Base-by-base conservation (phyloP, 2,113 vertebrate species). In the Lophochroa leadbeateri region DNA sequence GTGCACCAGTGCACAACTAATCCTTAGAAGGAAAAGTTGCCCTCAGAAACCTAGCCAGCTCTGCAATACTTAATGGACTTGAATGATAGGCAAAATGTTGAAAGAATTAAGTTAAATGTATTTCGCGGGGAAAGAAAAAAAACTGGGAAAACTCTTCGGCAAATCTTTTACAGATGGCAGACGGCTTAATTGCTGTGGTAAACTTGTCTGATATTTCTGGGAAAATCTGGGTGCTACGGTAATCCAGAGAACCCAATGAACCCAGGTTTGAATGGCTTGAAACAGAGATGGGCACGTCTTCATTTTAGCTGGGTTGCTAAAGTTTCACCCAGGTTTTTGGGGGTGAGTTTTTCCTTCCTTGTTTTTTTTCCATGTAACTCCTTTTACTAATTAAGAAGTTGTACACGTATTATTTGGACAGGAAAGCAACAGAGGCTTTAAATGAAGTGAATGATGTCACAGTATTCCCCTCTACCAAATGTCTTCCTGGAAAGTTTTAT, bases 121-220 rank as follows among this genome's bases (percentile, higher is more conserved):
- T 92, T 97, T 96, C 2, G 6, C 11, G 5, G 47, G 12, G 33
- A 6, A 16, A 17, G 2, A 19, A 19, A 76, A 61, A 89, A 65
- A 88, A 80, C 92, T 91, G 87, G 94, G 93, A 58, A 95, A 94
- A 82, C 79, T 95, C 83, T 72, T 43, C 92, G 97, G 94, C 88
- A 91, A 97, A 95, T 93, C 81, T 96, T 94, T 95, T 81, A 69
- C 97, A 97, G 97, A 97, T 95, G 97, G 97, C 85, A 98, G 98
- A 98, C 97, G 63, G 96, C 72, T 97, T 97, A 97, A 98, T 97
- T 96, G 96, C 97, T 97, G 97, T 86, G 98, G 98, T 97, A 87
- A 97, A 90, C 81, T 80, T 43, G 91, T 96, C 97, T 97, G 97
- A 96, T 55, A 25, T 96, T 96, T 93, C 65, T 94, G 97, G 97